Conservation (phyloP, 2,888 invertebrate genomes). For the Junonia oenone region DNA sequence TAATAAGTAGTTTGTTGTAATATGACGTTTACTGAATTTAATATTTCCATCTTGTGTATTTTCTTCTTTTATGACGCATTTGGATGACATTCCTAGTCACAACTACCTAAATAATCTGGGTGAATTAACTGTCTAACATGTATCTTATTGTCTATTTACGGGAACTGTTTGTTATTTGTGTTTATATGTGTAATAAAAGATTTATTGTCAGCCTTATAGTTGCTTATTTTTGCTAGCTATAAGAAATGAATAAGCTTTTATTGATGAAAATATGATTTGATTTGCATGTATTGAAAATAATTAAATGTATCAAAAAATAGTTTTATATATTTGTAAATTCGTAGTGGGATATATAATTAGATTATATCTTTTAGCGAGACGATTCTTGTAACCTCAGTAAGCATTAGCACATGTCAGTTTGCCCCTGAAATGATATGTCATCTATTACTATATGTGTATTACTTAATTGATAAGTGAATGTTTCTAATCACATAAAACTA, state of each 20-base stretch:
- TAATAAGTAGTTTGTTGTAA: background rate
- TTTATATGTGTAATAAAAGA: conserved; percentile 1
- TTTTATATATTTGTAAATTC: conserved; percentile 59
- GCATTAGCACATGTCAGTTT: conserved; percentile 23
- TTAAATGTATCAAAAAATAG: conserved; percentile 25
- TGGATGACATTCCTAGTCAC: conserved; percentile 51
- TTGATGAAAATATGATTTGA: background rate
- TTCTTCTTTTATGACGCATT: conserved; percentile 10
- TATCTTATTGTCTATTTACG: background rate
- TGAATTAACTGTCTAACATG: background rate
- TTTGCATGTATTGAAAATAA: conserved; percentile 16
- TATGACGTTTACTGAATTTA: background rate
- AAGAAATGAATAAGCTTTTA: conserved; percentile 1
- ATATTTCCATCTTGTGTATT: background rate
- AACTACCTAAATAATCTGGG: background rate
- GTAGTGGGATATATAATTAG: conserved; percentile 34
- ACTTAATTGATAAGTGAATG: conserved; percentile 41
- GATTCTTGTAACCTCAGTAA: conserved; percentile 8
- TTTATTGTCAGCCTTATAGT: background rate
- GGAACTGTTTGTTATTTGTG: background rate
- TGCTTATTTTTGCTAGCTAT: conserved; percentile 1
- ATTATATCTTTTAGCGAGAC: conserved; percentile 6
- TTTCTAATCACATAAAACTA: conserved; percentile 58
- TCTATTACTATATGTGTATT: conserved; percentile 30
- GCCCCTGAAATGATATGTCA: conserved; percentile 30